Evolutionary conservation across 1,140 invertebrate species (phyloP).

Genomic region (Drosophila yakuba): DNA sequence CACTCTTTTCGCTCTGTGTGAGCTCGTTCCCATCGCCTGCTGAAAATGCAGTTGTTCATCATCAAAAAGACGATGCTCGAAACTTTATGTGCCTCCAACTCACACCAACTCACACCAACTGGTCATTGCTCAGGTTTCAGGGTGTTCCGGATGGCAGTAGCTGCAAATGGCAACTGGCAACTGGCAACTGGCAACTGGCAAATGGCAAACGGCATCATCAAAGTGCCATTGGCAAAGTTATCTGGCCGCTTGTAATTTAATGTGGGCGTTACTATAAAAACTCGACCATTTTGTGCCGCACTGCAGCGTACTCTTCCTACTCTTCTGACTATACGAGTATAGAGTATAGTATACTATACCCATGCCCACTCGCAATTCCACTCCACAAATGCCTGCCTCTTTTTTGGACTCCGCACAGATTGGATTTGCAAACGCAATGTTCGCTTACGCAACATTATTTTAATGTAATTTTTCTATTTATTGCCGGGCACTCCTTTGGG

Average conservation of each 20-base stretch:
- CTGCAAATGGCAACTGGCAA: conserved; percentile 7
- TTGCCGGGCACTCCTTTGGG: conserved; percentile 23
- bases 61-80: conserved; percentile 34
- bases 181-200: conserved; percentile 32
- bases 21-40: not conserved
- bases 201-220: conserved; percentile 54
- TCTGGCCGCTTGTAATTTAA: conserved; percentile 68
- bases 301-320: conserved; percentile 4
- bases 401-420: conserved; percentile 32
- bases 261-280: conserved; percentile 61
- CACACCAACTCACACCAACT: not conserved
- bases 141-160: conserved; percentile 5
- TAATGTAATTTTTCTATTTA: conserved; percentile 57
- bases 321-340: not conserved
- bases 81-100: conserved; percentile 30
- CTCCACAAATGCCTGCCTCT: not conserved
- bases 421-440: conserved; percentile 61
- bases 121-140: conserved; percentile 15
- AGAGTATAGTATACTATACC: not conserved
- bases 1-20: conserved; percentile 6
- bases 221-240: conserved; percentile 60
- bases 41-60: conserved; percentile 47
- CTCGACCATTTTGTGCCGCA: conserved; percentile 45
- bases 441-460: conserved; percentile 60
- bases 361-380: not conserved